Percentiles rank a stretch among this genome's conserved stretches.
Evolutionary conservation across 2,888 invertebrate genomes (phyloP).

Genomic region (Notodonta dromedarius): DNA sequence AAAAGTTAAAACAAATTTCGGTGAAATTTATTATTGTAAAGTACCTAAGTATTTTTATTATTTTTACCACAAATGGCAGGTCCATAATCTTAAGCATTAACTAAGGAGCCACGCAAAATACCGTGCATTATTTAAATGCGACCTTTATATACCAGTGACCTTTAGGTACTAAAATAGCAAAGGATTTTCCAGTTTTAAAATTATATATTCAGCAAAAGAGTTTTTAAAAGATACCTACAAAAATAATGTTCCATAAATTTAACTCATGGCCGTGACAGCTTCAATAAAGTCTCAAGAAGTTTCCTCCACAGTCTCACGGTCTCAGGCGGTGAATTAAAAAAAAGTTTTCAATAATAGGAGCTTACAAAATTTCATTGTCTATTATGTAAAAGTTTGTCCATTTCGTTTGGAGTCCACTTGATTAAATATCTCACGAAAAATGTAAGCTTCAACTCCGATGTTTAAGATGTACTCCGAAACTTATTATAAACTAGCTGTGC

Average conservation of each 20-base stretch:
- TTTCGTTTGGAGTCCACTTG: conserved; percentile 3
- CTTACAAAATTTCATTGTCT: conserved; percentile 20
- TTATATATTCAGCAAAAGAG: background rate
- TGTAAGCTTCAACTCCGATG: background rate
- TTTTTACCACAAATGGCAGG: no score
- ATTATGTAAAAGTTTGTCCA: conserved; percentile 5
- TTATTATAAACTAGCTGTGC: no score
- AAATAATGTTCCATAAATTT: conserved; percentile 18
- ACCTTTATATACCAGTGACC: no score
- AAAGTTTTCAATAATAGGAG: conserved; percentile 38
- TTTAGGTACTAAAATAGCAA: background rate
- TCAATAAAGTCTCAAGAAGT: conserved; percentile 44
- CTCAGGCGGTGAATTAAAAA: conserved; percentile 39
- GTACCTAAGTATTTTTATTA: no score
- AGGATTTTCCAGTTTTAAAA: background rate
- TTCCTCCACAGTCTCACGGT: conserved; percentile 21
- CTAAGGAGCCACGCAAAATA: no score
- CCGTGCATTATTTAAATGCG: no score
- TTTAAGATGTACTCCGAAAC: background rate
- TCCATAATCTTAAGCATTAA: no score
- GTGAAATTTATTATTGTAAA: no score
- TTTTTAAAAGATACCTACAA: background rate
- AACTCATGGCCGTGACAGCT: conserved; percentile 41
- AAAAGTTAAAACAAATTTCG: no score
- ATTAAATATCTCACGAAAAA: conserved; percentile 3